Evolutionary conservation across 2,113 vertebrate species (phyloP), one percentile per base, ranked within the genome.

Genomic region (Etheostoma spectabile): DNA sequence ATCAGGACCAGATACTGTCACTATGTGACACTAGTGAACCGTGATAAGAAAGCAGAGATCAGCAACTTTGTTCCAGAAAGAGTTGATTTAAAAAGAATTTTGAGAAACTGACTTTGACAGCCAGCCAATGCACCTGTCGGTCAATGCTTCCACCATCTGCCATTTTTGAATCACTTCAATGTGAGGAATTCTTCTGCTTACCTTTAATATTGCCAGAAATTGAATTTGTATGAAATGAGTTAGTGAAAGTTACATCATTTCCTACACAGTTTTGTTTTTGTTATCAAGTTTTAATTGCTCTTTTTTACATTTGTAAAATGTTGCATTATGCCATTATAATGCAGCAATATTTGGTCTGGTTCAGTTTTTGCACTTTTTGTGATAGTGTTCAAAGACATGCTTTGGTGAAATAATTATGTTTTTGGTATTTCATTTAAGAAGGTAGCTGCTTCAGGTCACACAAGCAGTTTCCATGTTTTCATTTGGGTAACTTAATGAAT

Each of bases 91-190:
- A 49, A 4, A 55, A 67, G 59, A 66, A 46, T 14, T 62, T 74
- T 60, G 4, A 22, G 6, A 56, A 77, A 59, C 16, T 33, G 45
- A 49, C 56, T 68, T 75, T 62, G 69, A 82, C 74, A 80, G 73
- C 7, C 56, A 82, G 16, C 51, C 64, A 70, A 63, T 5, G 35
- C 27, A 53, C 46, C 16, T 56, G 65, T 74, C 3, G 10, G 38
- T 42, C 38, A 42, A 42, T 42, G 4, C 45, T 51, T 79, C 21
- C 10, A 61, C 62, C 65, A 79, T 66, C 60, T 82, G 79, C 35
- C 53, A 24, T 55, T 64, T 45, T 8, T 38, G 22, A 59, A 38
- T 67, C 35, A 42, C 15, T 72, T 69, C 27, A 60, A 30, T 64
- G 21, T 78, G 46, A 83, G 55, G 8, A 82, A 74, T 51, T 76